Evolutionary conservation across 2,113 vertebrate species (phyloP).

Genomic region (Lycaon pictus): DNA sequence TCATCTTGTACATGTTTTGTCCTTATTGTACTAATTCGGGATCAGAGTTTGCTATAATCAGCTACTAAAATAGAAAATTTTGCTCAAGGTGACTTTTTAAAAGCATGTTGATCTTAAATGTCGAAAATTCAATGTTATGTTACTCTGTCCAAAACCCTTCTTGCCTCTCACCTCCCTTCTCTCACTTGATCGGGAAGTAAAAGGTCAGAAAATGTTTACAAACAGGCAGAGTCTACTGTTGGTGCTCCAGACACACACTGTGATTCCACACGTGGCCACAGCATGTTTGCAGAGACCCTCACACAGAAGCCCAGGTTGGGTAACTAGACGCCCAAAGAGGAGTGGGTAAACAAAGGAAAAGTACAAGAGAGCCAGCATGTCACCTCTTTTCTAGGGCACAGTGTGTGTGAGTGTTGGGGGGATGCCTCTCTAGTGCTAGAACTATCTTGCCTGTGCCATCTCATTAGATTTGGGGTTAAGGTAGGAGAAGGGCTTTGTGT

Average conservation of each 20-base stretch:
- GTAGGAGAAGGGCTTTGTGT: neutral
- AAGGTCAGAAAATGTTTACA: neutral
- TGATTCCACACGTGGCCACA: neutral
- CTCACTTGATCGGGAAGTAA: neutral
- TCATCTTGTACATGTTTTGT: neutral
- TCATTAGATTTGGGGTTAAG: too few species aligned
- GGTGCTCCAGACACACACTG: neutral
- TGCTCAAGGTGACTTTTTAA: neutral
- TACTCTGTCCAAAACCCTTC: neutral
- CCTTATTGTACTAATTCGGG: neutral
- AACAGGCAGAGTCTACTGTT: neutral
- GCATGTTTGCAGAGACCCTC: neutral
- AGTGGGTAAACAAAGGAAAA: neutral
- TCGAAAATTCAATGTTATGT: neutral
- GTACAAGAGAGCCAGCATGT: accelerated
- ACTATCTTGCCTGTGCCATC: accelerated
- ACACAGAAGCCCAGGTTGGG: neutral
- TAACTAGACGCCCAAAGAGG: neutral
- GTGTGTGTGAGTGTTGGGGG: accelerated
- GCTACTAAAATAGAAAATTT: neutral
- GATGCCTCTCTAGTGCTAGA: neutral
- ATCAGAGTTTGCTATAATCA: constrained; percentile 8
- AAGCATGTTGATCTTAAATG: neutral
- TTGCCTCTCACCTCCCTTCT: neutral
- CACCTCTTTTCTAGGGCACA: accelerated